Evolutionary conservation across 1,140 invertebrate species (phyloP).

Genomic region (Cotesia vestalis): DNA sequence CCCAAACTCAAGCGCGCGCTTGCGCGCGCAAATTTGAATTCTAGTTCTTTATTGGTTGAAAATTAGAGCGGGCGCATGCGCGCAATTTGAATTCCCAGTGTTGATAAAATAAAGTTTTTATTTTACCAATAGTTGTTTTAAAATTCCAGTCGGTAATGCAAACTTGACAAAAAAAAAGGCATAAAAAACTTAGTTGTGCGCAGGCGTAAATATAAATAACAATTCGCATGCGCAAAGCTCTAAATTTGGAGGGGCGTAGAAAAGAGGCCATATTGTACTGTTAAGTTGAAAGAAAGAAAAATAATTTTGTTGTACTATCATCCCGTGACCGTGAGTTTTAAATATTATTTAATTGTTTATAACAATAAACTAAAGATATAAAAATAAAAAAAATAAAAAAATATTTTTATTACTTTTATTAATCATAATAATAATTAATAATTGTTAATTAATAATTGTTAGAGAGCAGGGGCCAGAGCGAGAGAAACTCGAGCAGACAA

Average conservation of each 20-base stretch:
- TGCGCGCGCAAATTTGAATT: no score
- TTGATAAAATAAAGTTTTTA: no score
- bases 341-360: background rate
- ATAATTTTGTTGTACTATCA: conserved; percentile 45
- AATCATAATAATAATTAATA: no score
- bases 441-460: background rate
- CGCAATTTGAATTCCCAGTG: no score
- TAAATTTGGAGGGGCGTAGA: conserved; percentile 56
- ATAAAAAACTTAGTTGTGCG: background rate
- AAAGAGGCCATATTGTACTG: conserved; percentile 68
- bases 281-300: conserved; percentile 64
- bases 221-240: conserved; percentile 13
- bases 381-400: background rate
- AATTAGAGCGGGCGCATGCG: no score
- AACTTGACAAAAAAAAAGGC: background rate
- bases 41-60: no score
- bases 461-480: background rate
- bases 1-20: no score
- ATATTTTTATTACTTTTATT: no score
- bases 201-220: background rate
- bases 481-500: background rate
- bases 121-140: no score
- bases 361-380: background rate
- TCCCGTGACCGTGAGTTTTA: conserved; percentile 12
- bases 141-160: background rate